Conservation (phyloP, 2,113 vertebrate genomes). For the Kobus ellipsiprymnus region DNA sequence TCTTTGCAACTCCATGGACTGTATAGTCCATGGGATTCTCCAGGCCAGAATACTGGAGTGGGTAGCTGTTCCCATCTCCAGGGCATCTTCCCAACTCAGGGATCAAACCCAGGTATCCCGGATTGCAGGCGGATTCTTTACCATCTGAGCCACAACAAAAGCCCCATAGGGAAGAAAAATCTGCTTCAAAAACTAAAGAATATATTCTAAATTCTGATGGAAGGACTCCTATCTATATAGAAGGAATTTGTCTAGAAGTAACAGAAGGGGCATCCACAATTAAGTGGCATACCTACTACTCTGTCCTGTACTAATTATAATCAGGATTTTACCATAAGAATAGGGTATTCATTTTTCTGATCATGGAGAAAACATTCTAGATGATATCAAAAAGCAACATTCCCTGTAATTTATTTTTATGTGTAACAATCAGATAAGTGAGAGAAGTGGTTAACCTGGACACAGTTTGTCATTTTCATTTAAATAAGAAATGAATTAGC, state of each 20-base stretch:
- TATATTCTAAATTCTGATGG: not conserved
- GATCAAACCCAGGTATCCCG: not conserved
- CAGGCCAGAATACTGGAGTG: not conserved
- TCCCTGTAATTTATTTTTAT: not conserved
- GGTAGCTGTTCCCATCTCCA: not conserved
- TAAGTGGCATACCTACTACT: not conserved
- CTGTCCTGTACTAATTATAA: not conserved
- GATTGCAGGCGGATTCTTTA: not conserved
- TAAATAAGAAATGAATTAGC: not conserved
- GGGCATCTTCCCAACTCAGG: not conserved
- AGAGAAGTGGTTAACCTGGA: not conserved
- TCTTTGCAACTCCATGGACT: not conserved
- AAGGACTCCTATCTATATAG: fast-evolving
- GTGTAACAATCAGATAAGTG: not conserved
- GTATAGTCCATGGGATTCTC: not conserved
- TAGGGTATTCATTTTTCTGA: not conserved
- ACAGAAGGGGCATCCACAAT: not conserved
- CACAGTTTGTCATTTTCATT: not conserved
- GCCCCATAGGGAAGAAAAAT: not conserved
- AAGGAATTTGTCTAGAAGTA: not conserved
- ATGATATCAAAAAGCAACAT: not conserved
- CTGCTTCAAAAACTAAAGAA: not conserved
- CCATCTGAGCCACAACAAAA: not conserved
- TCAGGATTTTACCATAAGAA: not conserved
- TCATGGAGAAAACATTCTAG: not conserved